Conservation (phyloP, 2,113 vertebrate genomes). For the Nibea coibor region DNA sequence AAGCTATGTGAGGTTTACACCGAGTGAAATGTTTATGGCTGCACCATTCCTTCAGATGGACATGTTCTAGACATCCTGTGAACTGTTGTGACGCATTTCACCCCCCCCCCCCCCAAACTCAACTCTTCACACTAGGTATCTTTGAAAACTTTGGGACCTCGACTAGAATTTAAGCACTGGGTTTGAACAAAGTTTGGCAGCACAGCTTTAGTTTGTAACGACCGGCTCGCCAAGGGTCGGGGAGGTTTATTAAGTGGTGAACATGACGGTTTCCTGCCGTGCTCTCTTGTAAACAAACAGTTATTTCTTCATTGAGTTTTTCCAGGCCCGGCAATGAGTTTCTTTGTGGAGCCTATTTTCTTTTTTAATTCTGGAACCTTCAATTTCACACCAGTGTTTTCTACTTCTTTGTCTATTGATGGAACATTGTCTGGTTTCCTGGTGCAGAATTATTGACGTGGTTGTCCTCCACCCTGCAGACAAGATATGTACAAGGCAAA, state of each 20-base stretch:
- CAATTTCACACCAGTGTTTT: no score
- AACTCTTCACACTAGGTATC: not conserved
- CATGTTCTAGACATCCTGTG: not conserved
- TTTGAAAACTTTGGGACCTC: not conserved
- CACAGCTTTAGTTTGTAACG: constrained; percentile 2
- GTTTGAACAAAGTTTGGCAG: not conserved
- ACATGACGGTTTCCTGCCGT: not conserved
- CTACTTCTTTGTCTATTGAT: not conserved
- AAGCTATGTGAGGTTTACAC: no score
- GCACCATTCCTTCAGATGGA: not conserved
- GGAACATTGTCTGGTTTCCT: not conserved
- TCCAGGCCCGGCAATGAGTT: not conserved
- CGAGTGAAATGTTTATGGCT: no score
- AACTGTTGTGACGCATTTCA: not conserved
- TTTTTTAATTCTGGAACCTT: no score
- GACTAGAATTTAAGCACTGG: not conserved
- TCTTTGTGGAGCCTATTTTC: not conserved
- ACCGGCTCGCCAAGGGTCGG: not conserved
- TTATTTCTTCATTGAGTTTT: not conserved
- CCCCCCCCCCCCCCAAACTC: not conserved
- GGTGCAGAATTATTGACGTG: no score
- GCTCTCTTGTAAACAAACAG: not conserved
- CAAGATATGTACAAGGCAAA: no score
- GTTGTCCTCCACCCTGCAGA: no score
- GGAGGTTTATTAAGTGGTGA: not conserved